Conservation (phyloP, 2,888 invertebrate genomes). For the Apamea sordens region DNA sequence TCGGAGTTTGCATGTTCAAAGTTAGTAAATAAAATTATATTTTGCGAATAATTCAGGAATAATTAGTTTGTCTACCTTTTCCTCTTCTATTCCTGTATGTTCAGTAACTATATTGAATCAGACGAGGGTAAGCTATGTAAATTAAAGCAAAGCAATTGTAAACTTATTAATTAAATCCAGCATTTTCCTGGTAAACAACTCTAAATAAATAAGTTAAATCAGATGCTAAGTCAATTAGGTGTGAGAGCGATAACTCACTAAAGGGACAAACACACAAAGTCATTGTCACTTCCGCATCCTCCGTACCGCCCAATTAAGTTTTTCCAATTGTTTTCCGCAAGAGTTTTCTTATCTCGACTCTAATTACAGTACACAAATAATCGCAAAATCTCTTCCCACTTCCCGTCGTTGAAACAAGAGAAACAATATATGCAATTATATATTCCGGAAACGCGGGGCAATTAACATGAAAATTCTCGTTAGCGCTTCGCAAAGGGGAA, state of each 20-base stretch:
- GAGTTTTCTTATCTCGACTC: constrained; percentile 79
- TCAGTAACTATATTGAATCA: background rate
- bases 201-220: constrained; percentile 12
- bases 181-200: constrained; percentile 3
- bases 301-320: constrained; percentile 73
- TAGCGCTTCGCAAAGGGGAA: constrained; percentile 86
- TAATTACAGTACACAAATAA: constrained; percentile 82
- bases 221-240: constrained; percentile 11
- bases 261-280: constrained; percentile 38
- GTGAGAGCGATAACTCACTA: constrained; percentile 16
- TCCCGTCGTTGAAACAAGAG: constrained; percentile 78
- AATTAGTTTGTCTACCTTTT: background rate
- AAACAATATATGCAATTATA: constrained; percentile 88
- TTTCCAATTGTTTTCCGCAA: constrained; percentile 71
- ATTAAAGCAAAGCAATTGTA: background rate
- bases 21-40: background rate
- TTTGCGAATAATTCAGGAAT: background rate
- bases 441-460: constrained; percentile 85
- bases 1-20: background rate
- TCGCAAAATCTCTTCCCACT: constrained; percentile 79
- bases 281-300: constrained; percentile 33
- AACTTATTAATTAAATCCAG: background rate
- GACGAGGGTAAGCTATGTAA: background rate
- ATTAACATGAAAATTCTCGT: constrained; percentile 89
- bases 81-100: background rate